These are phyloP conservation scores for Pseudotriccus pelzelni DNA, from an alignment of 2,797 vertebrate genomes.

Conservation along the genomic window DNA sequence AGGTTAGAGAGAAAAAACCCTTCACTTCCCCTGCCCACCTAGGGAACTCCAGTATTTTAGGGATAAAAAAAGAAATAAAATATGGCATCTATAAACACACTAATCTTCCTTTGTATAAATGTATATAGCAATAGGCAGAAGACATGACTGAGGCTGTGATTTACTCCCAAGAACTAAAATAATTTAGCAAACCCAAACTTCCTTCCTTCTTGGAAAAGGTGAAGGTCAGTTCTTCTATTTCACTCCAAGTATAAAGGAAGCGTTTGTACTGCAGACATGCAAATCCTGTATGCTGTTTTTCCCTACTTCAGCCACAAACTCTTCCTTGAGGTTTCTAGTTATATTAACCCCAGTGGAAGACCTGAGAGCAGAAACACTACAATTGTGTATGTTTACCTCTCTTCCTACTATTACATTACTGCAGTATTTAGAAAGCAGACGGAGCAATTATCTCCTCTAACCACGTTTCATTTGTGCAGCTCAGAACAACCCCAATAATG, in stretches of 20 bases:
- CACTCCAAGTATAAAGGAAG: background rate
- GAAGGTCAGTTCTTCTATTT: slow-evolving; percentile 24
- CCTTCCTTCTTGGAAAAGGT: slow-evolving; percentile 14
- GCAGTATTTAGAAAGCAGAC: background rate
- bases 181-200: slow-evolving; percentile 5
- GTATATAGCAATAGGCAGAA: background rate
- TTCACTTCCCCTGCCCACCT: background rate
- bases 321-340: background rate
- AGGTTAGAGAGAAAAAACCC: background rate
- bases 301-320: background rate
- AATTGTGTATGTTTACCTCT: background rate
- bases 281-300: background rate
- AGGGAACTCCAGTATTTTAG: background rate
- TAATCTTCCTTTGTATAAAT: background rate
- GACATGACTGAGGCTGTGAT: background rate
- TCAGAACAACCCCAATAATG: background rate
- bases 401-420: background rate
- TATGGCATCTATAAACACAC: background rate
- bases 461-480: background rate
- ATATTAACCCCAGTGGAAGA: background rate
- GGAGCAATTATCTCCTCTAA: background rate
- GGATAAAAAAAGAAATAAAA: background rate
- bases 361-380: background rate
- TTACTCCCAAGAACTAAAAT: background rate
- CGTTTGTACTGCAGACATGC: background rate